Evolutionary conservation across 2,113 vertebrate species (phyloP).

Genomic region (Erythrolamprus reginae): DNA sequence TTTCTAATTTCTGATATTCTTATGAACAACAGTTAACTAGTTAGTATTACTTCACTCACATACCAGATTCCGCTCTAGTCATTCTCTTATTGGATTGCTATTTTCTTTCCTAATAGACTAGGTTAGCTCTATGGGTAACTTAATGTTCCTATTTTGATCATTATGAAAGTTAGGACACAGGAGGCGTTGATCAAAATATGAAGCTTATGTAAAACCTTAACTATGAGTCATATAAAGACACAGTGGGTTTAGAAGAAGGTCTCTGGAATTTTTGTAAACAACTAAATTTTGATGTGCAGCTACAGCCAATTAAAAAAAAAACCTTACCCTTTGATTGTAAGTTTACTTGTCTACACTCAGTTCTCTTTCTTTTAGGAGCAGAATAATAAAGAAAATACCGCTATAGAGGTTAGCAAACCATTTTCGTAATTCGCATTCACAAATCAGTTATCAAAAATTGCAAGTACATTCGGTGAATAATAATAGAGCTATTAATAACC

Average conservation of each 20-base stretch:
- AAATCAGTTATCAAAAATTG: not conserved
- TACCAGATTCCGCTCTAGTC: not conserved
- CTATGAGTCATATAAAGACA: not conserved
- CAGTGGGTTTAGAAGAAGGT: not conserved
- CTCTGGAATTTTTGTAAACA: not conserved
- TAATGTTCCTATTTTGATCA: not conserved
- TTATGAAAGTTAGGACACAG: not conserved
- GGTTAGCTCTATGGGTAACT: not conserved
- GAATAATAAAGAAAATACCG: not conserved
- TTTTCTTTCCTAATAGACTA: not conserved
- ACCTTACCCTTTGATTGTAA: not conserved
- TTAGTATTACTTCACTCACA: not conserved
- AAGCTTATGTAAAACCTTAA: not conserved
- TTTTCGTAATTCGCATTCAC: not conserved
- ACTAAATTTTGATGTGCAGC: not conserved
- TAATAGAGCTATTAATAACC: not conserved
- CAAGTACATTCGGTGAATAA: not conserved
- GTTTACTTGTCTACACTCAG: not conserved
- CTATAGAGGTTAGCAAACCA: not conserved
- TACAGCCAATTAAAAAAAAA: not conserved
- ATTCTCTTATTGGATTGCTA: not conserved
- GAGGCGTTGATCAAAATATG: not conserved
- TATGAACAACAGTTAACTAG: constrained; percentile 3
- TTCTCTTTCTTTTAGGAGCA: not conserved
- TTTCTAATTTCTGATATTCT: not conserved